These are phyloP conservation scores for Stegastes partitus DNA, from an alignment of 2,113 vertebrate genomes.

Conservation along the genomic window DNA sequence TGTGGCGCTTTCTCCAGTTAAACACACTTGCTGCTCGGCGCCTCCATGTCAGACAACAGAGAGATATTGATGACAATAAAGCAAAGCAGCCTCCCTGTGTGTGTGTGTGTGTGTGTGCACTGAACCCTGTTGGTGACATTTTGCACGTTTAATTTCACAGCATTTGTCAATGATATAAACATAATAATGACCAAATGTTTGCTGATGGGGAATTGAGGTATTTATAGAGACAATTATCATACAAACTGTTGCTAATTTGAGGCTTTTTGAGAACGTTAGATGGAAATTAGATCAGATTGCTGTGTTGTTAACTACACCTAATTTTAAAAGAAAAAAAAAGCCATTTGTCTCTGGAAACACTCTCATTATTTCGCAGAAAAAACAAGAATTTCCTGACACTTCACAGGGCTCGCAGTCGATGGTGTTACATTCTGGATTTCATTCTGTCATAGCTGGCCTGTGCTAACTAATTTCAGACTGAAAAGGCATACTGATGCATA, in stretches of 20 bases:
- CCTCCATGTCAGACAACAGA: not conserved
- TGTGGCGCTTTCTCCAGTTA: not conserved
- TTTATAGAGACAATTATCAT: not conserved
- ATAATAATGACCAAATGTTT: not conserved
- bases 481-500: slow-evolving; percentile 57
- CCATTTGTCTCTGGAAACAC: not conserved
- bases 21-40: not conserved
- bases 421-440: slow-evolving; percentile 30
- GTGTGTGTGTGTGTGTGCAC: not conserved
- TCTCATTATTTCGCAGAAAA: not conserved
- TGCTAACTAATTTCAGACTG: slow-evolving; percentile 44
- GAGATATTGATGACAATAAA: slow-evolving; percentile 2
- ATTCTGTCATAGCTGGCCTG: slow-evolving; percentile 21
- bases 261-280: not conserved
- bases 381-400: slow-evolving; percentile 30
- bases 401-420: slow-evolving; percentile 1
- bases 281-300: not conserved
- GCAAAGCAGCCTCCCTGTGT: not conserved
- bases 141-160: not conserved
- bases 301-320: not conserved
- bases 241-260: not conserved
- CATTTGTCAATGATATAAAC: not conserved
- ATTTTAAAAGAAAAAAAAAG: too few species aligned
- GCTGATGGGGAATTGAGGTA: not conserved
- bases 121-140: slow-evolving; percentile 18